Evolutionary conservation across 1,140 invertebrate genomes (phyloP).

Genomic region (Drosophila malerkotliana): DNA sequence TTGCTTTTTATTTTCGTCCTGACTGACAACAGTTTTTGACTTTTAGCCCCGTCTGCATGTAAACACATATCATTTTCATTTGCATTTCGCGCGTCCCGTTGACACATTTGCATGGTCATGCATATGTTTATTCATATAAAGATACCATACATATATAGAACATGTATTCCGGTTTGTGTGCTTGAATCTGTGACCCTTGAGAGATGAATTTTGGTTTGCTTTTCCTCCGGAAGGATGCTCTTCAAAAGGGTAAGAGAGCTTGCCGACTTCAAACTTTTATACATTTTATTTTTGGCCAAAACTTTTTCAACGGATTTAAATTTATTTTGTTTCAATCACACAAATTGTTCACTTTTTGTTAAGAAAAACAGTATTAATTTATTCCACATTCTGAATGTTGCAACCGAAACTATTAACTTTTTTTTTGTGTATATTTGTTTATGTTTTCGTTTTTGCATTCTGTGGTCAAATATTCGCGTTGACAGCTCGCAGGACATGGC

Average conservation of each 20-base stretch:
- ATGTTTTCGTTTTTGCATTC: constrained; percentile 39
- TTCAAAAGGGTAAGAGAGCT: not conserved
- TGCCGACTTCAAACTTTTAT: not conserved
- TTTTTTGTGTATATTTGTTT: constrained; percentile 15
- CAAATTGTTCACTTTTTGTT: too few relatives aligned
- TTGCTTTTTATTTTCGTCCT: constrained; percentile 20
- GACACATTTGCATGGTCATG: constrained; percentile 63
- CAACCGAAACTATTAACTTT: constrained; percentile 33
- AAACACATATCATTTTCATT: constrained; percentile 75
- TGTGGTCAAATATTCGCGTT: constrained; percentile 69
- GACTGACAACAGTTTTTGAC: constrained; percentile 49
- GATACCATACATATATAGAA: not conserved
- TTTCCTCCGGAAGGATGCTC: constrained; percentile 6
- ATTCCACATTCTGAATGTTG: not conserved
- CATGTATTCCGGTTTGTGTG: constrained; percentile 10
- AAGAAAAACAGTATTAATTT: not conserved
- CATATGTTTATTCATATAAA: constrained; percentile 38
- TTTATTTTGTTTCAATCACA: too few relatives aligned
- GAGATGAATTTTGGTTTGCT: constrained; percentile 34
- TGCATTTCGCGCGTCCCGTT: constrained; percentile 52
- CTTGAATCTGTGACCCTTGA: constrained; percentile 48
- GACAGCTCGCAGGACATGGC: constrained; percentile 36
- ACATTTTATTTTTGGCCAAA: not conserved
- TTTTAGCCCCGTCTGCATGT: constrained; percentile 51
- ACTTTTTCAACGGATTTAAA: not conserved